Evolutionary conservation across 1,140 invertebrate species (phyloP).

Genomic region (Trachelipus rathkii): DNA sequence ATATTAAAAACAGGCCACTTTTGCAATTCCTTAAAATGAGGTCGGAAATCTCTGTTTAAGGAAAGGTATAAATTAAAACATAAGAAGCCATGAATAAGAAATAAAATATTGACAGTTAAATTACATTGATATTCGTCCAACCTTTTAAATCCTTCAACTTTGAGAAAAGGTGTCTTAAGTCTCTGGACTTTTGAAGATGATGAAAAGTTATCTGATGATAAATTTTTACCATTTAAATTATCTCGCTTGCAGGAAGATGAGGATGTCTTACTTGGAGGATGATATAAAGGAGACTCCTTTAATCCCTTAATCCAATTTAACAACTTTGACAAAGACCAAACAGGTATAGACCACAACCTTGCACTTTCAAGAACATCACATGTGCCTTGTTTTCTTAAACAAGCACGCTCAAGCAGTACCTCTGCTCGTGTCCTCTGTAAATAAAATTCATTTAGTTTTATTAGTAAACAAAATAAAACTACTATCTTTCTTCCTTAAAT

Average conservation of each 20-base stretch:
- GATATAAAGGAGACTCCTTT: conserved; percentile 32
- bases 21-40: not conserved
- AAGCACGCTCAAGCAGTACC: conserved; percentile 36
- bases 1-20: not conserved
- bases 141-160: conserved; percentile 10
- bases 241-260: not conserved
- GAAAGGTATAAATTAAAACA: not conserved
- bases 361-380: conserved; percentile 40
- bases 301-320: conserved; percentile 33
- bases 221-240: no score
- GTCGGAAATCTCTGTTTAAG: not conserved
- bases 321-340: conserved; percentile 37
- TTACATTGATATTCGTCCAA: not conserved
- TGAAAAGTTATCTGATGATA: not conserved
- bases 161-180: not conserved
- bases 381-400: conserved; percentile 35
- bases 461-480: no score
- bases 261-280: conserved; percentile 16
- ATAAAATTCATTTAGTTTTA: not conserved
- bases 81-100: no score
- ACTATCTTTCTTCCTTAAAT: no score
- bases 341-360: conserved; percentile 38
- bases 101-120: not conserved
- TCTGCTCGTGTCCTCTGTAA: conserved; percentile 38
- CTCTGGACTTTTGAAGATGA: not conserved